These are phyloP conservation scores for Dicranocentrus wangi DNA, from an alignment of 2,888 invertebrate genomes.

Conservation along the genomic window DNA sequence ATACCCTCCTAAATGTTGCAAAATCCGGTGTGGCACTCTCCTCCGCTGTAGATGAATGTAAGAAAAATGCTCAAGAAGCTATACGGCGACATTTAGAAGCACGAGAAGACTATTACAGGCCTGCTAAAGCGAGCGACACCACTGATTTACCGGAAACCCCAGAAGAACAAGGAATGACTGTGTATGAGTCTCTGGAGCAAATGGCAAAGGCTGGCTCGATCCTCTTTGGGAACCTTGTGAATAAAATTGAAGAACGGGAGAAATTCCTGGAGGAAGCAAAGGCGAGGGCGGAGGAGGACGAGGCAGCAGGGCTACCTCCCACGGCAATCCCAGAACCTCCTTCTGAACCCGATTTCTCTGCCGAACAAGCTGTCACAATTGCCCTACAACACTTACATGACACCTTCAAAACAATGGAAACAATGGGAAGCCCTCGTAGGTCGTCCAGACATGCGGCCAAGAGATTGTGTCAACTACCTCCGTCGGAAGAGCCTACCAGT, in stretches of 20 bases:
- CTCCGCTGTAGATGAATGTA: slow-evolving; percentile 65
- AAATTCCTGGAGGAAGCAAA: slow-evolving; percentile 25
- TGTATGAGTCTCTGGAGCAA: slow-evolving; percentile 67
- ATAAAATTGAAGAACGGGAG: slow-evolving; percentile 49
- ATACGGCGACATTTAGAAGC: slow-evolving; percentile 66
- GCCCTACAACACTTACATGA: slow-evolving; percentile 65
- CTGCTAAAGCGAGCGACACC: slow-evolving; percentile 63
- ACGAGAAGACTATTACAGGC: slow-evolving; percentile 63
- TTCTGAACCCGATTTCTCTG: slow-evolving; percentile 32
- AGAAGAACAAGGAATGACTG: slow-evolving; percentile 55
- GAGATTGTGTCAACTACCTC: slow-evolving; percentile 33
- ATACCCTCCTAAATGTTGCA: slow-evolving; percentile 67
- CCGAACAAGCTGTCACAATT: slow-evolving; percentile 60
- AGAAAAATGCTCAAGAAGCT: slow-evolving; percentile 66
- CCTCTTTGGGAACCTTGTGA: slow-evolving; percentile 56
- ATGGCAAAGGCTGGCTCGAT: slow-evolving; percentile 63
- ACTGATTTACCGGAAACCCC: slow-evolving; percentile 49
- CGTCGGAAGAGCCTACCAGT: slow-evolving; percentile 34
- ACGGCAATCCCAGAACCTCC: neutral
- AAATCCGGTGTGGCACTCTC: slow-evolving; percentile 67
- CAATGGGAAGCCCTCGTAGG: slow-evolving; percentile 62
- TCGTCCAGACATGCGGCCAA: slow-evolving; percentile 55
- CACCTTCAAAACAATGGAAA: slow-evolving; percentile 66
- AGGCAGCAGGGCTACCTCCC: slow-evolving; percentile 28
- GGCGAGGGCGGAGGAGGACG: slow-evolving; percentile 26